These are phyloP conservation scores for Brachionus plicatilis DNA, from an alignment of 1,140 invertebrate genomes.

Conservation along the genomic window DNA sequence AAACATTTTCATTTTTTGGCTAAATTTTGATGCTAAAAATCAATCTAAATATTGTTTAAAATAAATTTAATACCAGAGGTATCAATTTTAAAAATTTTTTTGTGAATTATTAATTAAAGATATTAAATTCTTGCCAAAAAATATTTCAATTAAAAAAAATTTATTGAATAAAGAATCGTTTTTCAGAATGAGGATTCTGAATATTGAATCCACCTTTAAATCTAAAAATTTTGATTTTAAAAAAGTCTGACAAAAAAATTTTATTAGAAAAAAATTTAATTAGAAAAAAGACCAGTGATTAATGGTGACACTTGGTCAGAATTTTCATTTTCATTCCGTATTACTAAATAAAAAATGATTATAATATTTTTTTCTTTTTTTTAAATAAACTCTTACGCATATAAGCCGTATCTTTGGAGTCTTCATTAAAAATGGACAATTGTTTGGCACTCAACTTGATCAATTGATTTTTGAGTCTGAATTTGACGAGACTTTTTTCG, in stretches of 20 bases:
- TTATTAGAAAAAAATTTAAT: neutral
- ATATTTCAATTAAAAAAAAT: neutral
- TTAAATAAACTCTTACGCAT: neutral
- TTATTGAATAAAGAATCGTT: no score
- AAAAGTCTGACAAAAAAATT: neutral
- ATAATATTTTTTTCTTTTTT: neutral
- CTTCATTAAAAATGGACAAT: conserved; percentile 8
- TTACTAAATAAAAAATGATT: neutral
- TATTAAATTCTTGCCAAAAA: no score
- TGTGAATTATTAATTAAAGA: no score
- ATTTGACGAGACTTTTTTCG: neutral
- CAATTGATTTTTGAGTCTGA: conserved; percentile 24
- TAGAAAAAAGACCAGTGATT: neutral
- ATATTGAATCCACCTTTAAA: no score
- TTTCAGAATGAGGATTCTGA: no score
- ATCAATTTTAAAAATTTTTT: no score
- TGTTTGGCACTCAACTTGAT: neutral
- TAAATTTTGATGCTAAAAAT: no score
- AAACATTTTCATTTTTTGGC: no score
- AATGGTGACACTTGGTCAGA: neutral
- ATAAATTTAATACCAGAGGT: no score
- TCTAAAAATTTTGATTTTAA: no score
- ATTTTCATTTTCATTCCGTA: neutral
- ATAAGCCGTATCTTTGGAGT: neutral
- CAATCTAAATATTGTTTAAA: no score